A percentile compares a stretch with the other conserved stretches of the same genome.
Conservation (phyloP, 2,113 vertebrate species). For the Shinisaurus crocodilurus region DNA sequence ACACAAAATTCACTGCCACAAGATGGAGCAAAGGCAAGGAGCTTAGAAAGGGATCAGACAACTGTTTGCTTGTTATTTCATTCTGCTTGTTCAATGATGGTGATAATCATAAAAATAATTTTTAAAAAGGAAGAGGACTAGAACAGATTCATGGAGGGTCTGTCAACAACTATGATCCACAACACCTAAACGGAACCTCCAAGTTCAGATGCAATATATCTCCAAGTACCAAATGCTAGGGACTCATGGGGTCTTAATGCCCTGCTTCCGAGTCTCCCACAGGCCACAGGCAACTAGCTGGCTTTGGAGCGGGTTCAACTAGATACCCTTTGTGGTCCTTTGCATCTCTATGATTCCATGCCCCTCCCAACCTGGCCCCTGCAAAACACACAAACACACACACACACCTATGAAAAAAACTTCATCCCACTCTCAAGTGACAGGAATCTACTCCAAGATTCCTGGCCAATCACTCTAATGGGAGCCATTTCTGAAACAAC, state of each 20-base stretch:
- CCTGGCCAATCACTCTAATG: constrained; percentile 58
- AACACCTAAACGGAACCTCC: neutral
- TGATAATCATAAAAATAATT: neutral
- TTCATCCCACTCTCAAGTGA: constrained; percentile 28
- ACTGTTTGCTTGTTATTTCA: neutral
- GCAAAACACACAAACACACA: constrained; percentile 8
- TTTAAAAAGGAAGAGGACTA: neutral
- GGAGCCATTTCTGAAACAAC: constrained; percentile 67
- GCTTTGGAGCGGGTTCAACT: neutral
- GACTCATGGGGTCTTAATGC: neutral
- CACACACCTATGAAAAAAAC: no score
- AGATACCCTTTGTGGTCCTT: no score
- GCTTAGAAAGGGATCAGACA: no score
- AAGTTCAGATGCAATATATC: neutral
- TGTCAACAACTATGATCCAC: neutral
- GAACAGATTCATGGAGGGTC: neutral
- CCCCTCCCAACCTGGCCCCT: no score
- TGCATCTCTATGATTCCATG: neutral
- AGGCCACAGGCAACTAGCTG: neutral
- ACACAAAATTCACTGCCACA: neutral
- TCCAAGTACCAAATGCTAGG: neutral
- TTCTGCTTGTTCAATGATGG: neutral
- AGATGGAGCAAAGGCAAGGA: neutral
- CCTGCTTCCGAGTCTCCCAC: neutral
- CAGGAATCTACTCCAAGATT: constrained; percentile 57